These are phyloP conservation scores for Atrichornis clamosus DNA, from an alignment of 2,113 vertebrate species.

Conservation along the genomic window DNA sequence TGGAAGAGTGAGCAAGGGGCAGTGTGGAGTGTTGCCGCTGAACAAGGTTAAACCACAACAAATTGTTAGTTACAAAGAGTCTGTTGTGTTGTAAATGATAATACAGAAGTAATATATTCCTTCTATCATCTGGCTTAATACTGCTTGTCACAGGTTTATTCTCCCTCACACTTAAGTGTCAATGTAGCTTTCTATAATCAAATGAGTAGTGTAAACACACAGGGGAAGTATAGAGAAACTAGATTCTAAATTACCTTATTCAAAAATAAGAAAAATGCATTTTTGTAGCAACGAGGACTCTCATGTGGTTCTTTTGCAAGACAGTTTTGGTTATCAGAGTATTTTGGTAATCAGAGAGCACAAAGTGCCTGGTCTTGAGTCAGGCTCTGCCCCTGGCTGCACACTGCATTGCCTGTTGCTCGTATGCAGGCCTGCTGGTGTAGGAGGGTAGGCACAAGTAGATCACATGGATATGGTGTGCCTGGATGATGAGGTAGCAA, in stretches of 20 bases:
- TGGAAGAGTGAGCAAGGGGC: accelerated
- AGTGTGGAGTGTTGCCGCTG: not conserved
- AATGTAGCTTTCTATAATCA: not conserved
- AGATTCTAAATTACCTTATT: not conserved
- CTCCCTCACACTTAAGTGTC: not conserved
- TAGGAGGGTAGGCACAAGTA: too few species aligned
- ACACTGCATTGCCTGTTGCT: not conserved
- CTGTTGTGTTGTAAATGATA: not conserved
- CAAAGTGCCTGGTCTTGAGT: not conserved
- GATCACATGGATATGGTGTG: accelerated
- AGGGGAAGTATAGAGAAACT: not conserved
- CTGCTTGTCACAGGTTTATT: not conserved
- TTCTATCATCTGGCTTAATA: not conserved
- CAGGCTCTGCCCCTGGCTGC: not conserved
- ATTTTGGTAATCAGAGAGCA: not conserved
- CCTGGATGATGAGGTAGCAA: not conserved
- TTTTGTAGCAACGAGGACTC: not conserved
- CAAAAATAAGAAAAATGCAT: not conserved
- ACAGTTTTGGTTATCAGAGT: not conserved
- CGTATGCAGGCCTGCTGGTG: not conserved
- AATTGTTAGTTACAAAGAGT: not conserved
- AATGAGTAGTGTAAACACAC: not conserved
- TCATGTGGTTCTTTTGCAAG: not conserved
- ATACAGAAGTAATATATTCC: not conserved
- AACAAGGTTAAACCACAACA: not conserved